phyloP scores from a whole-genome alignment of 2,888 invertebrate genomes.

The Platycnemis pennipes region DNA sequence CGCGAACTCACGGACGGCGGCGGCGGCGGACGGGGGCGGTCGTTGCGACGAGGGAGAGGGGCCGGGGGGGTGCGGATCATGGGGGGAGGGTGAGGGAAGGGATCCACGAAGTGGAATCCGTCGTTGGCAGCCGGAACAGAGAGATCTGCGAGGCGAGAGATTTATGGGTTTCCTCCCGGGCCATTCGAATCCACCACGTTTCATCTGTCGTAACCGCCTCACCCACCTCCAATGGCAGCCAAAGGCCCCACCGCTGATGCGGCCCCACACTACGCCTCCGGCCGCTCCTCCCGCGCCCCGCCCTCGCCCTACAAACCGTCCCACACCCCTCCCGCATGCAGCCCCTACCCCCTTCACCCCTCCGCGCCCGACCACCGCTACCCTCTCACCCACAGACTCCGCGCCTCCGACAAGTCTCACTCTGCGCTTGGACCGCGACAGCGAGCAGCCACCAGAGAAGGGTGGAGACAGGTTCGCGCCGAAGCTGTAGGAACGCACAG shows the following conservation, averaged over 20 bases:
- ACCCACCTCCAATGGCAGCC: slow-evolving; percentile 54
- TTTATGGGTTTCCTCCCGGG: slow-evolving; percentile 67
- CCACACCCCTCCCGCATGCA: background rate
- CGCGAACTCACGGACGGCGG: background rate
- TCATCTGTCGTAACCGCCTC: background rate
- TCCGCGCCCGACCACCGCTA: background rate
- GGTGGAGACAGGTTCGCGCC: slow-evolving; percentile 24
- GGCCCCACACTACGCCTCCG: background rate
- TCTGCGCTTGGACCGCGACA: slow-evolving; percentile 59
- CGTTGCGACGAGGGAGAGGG: background rate
- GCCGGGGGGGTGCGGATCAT: background rate
- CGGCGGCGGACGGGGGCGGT: background rate
- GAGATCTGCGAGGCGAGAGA: slow-evolving; percentile 59
- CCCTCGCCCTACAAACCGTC: background rate
- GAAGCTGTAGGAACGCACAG: background rate
- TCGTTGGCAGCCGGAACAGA: slow-evolving; percentile 58
- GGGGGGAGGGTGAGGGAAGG: slow-evolving; percentile 24
- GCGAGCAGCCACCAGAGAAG: slow-evolving; percentile 14
- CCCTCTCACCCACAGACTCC: slow-evolving; percentile 17
- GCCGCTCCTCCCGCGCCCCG: background rate
- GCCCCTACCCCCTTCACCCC: background rate
- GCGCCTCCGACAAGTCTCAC: slow-evolving; percentile 40
- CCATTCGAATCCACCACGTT: slow-evolving; percentile 51
- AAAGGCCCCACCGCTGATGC: slow-evolving; percentile 29
- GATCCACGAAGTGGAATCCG: slow-evolving; percentile 47